Evolutionary conservation across 2,113 vertebrate genomes (phyloP), one percentile per base, ranked within the genome.

Genomic region (Neolamprologus brichardi): DNA sequence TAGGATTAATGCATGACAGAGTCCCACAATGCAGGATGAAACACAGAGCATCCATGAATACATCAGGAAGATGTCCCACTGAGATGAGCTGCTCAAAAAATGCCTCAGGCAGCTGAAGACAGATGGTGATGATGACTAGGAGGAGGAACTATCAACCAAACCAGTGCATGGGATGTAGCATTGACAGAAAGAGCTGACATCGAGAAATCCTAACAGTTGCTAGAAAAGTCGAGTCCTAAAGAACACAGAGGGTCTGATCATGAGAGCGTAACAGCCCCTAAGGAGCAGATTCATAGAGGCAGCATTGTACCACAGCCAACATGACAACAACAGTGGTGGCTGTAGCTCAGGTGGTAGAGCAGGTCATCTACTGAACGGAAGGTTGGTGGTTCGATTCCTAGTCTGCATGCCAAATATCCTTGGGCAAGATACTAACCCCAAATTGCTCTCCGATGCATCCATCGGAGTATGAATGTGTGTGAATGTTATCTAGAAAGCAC

Each of bases 41-140:
- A 37, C 60, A 37, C 60, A 37, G 25, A 60, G 18, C 18, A 37
- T 20, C 60, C 32, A 64, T 37, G 60, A 64, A 64, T 64, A 37
- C 60, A 37, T 64, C 32, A 64, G 28, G 58, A 62, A 62, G 25
- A 62, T 37, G 32, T n/a, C 32, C 60, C 32, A 37, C 60, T 8
- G 60, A 64, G 60, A 37, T 13, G 60, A 64, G 60, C 17, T 64
- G 60, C 32, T 64, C 32, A 64, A 64, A 37, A 64, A n/a, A 13
- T 4, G 60, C 60, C 60, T 64, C 32, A 64, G 32, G 60, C 60
- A 64, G 32, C 32, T 37, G 32, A 13, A 64, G 32, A 64, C 60
- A 64, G 60, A 64, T 64, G 60, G 32, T 37, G 32, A 64, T 13
- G 60, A 64, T n/a, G 30, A 64, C 17, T 34, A n/a, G 60, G 60